Conservation (phyloP, 1,140 invertebrate species). For the Scylla paramamosain region DNA sequence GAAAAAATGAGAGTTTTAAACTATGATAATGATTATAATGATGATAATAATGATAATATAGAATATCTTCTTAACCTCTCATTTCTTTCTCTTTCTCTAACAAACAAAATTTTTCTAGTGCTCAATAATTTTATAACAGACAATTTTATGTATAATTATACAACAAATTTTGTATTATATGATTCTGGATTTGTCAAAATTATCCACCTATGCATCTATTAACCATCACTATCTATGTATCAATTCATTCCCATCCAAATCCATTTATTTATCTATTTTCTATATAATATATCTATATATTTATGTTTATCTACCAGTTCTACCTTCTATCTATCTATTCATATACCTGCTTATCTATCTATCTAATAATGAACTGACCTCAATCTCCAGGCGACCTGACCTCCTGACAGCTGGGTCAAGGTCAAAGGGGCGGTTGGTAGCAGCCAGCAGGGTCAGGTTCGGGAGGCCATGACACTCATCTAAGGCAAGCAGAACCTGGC, state of each 20-base stretch:
- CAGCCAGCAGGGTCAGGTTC: slow-evolving; percentile 63
- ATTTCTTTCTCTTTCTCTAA: too few relatives aligned
- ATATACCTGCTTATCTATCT: too few relatives aligned
- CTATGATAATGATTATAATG: too few relatives aligned
- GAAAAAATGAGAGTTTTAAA: background rate
- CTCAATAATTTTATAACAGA: too few relatives aligned
- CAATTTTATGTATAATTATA: too few relatives aligned
- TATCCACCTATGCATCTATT: background rate
- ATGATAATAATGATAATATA: too few relatives aligned
- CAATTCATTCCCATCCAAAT: background rate
- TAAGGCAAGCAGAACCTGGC: slow-evolving; percentile 43
- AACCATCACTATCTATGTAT: background rate
- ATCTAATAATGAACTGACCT: slow-evolving; percentile 10
- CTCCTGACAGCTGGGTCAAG: slow-evolving; percentile 59
- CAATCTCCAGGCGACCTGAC: slow-evolving; percentile 63
- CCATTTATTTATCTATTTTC: background rate
- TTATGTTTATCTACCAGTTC: background rate
- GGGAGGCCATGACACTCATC: slow-evolving; percentile 50
- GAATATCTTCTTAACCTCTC: too few relatives aligned
- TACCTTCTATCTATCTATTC: too few relatives aligned
- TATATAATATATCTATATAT: slow-evolving; percentile 21
- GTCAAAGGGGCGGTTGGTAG: slow-evolving; percentile 66
- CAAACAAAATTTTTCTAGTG: too few relatives aligned
- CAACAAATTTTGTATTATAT: too few relatives aligned
- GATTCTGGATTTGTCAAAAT: background rate